A percentile compares a stretch with the other conserved stretches of the same genome.
Conservation (phyloP, 2,888 invertebrate species). For the Apoda limacodes region DNA sequence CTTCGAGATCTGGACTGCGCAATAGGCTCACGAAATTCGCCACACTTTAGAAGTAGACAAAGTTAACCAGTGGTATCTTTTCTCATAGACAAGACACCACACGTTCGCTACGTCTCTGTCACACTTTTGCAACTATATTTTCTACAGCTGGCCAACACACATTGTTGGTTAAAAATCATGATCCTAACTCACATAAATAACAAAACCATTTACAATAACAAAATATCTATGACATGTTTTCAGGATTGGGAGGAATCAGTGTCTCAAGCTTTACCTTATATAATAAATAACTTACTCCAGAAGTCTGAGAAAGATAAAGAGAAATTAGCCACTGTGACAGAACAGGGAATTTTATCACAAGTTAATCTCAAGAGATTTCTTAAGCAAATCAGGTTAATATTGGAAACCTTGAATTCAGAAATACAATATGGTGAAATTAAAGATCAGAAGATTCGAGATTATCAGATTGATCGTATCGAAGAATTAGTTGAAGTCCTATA, state of each 20-base stretch:
- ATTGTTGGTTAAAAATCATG: too few species aligned
- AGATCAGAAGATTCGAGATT: conserved; percentile 16
- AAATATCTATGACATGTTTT: too few species aligned
- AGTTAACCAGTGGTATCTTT: too few species aligned
- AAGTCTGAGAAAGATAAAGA: conserved; percentile 75
- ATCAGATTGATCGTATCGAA: conserved; percentile 41
- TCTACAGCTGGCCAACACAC: too few species aligned
- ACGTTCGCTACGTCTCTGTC: too few species aligned
- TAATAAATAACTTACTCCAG: conserved; percentile 72
- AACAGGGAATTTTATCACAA: conserved; percentile 52
- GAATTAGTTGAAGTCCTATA: conserved; percentile 56
- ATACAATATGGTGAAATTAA: conserved; percentile 22
- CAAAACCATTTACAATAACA: too few species aligned
- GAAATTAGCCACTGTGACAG: conserved; percentile 62
- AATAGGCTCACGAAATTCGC: too few species aligned
- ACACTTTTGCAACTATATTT: too few species aligned
- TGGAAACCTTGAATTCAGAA: conserved; percentile 44
- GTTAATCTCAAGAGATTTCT: conserved; percentile 53
- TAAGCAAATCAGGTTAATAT: conserved; percentile 46
- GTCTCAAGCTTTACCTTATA: conserved; percentile 73
- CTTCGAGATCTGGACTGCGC: too few species aligned
- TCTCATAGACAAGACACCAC: too few species aligned
- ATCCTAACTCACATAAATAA: too few species aligned
- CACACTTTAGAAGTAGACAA: too few species aligned
- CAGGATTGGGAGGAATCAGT: conserved; percentile 87